A percentile compares a stretch with the other conserved stretches of the same genome.
Evolutionary conservation across 2,888 invertebrate species (phyloP).

Genomic region (Petrolisthes cinctipes): DNA sequence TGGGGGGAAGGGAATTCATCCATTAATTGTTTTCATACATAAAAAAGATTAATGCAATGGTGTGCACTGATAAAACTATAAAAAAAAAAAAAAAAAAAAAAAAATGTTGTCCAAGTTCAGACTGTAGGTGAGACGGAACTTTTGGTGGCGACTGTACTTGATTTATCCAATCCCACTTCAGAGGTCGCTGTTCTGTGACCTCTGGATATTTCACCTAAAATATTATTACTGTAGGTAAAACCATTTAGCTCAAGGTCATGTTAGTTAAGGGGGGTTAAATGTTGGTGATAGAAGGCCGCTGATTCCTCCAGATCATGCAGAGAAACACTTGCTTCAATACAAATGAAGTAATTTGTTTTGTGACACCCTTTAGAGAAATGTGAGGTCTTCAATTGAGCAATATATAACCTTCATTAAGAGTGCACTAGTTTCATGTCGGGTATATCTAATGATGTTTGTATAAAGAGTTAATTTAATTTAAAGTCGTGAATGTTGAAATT

Average conservation of each 20-base stretch:
- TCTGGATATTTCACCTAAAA: not conserved
- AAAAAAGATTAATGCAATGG: no score
- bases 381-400: not conserved
- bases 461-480: not conserved
- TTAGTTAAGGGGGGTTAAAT: not conserved
- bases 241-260: slow-evolving; percentile 8
- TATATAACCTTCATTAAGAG: not conserved
- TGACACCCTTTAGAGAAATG: not conserved
- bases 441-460: not conserved
- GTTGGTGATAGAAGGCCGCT: not conserved
- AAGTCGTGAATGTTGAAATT: no score
- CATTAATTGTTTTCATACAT: no score
- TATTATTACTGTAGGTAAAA: not conserved
- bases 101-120: not conserved
- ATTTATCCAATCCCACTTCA: no score
- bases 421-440: slow-evolving; percentile 24
- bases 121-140: not conserved
- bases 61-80: no score
- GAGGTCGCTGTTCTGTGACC: not conserved
- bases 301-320: no score
- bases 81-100: no score
- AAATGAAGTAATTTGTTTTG: not conserved
- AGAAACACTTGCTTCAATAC: no score
- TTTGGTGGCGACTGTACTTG: not conserved
- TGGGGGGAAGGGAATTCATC: no score